Evolutionary conservation across 2,797 vertebrate species (phyloP).

Genomic region (Alexandromys oeconomus): DNA sequence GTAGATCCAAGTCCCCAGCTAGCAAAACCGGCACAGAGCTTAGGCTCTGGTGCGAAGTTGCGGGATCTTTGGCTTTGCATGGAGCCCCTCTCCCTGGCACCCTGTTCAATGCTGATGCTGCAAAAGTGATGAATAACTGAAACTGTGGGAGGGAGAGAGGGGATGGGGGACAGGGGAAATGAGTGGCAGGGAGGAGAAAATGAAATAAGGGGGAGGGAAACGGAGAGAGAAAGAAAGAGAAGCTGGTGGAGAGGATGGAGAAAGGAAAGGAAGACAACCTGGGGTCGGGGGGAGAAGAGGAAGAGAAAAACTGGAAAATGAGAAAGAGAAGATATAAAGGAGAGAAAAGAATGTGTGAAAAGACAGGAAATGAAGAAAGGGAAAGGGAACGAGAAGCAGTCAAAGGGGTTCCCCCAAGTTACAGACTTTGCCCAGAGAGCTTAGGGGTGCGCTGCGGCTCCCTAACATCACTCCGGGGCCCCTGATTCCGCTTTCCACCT

Average conservation of each 20-base stretch:
- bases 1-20: slow-evolving; percentile 12
- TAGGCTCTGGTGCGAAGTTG: slow-evolving; percentile 57
- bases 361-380: neutral
- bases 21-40: neutral
- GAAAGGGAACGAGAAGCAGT: slow-evolving; percentile 12
- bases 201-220: neutral
- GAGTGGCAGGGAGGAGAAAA: slow-evolving; percentile 35
- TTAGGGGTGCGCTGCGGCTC: slow-evolving; percentile 78
- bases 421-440: slow-evolving; percentile 71
- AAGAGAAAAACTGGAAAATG: neutral
- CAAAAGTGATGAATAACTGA: slow-evolving; percentile 77
- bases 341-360: neutral
- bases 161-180: neutral
- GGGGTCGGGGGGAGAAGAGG: neutral
- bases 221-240: neutral
- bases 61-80: neutral
- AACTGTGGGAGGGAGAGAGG: slow-evolving; percentile 48
- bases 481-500: slow-evolving; percentile 3
- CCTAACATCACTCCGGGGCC: slow-evolving; percentile 58
- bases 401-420: slow-evolving; percentile 76
- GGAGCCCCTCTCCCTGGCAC: slow-evolving; percentile 29
- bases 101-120: slow-evolving; percentile 46
- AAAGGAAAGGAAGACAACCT: slow-evolving; percentile 22
- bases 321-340: no score
- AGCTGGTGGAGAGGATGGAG: neutral